phyloP scores from a whole-genome alignment of 2,113 vertebrate genomes.

The Pollimyrus isidori region DNA sequence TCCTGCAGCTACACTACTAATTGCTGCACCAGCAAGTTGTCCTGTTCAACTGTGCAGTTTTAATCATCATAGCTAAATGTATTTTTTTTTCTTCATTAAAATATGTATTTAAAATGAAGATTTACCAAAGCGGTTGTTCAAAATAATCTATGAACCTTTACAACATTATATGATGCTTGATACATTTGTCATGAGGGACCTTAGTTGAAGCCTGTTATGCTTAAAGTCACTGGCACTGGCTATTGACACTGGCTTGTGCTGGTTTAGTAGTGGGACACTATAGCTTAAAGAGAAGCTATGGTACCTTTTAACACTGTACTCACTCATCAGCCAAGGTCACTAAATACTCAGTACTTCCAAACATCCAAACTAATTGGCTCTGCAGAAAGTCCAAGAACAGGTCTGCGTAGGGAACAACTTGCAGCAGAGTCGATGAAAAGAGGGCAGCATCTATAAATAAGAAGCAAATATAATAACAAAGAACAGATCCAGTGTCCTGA shows the following conservation, averaged over 20 bases:
- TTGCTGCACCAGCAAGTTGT: background rate
- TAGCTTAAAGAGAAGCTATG: background rate
- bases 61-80: background rate
- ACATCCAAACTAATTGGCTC: background rate
- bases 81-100: background rate
- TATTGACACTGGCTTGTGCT: background rate
- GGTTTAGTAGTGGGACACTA: background rate
- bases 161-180: background rate
- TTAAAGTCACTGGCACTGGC: background rate
- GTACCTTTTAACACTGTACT: background rate
- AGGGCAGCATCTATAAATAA: background rate
- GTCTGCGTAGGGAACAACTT: background rate
- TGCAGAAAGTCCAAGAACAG: background rate
- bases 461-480: background rate
- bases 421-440: background rate
- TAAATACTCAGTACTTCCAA: background rate
- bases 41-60: background rate
- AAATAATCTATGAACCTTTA: background rate
- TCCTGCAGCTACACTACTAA: background rate
- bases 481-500: background rate
- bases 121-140: background rate
- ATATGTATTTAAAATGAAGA: background rate
- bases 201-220: background rate
- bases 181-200: background rate
- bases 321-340: background rate